Conservation (phyloP, 2,113 vertebrate genomes). For the Fulmarus glacialis region DNA sequence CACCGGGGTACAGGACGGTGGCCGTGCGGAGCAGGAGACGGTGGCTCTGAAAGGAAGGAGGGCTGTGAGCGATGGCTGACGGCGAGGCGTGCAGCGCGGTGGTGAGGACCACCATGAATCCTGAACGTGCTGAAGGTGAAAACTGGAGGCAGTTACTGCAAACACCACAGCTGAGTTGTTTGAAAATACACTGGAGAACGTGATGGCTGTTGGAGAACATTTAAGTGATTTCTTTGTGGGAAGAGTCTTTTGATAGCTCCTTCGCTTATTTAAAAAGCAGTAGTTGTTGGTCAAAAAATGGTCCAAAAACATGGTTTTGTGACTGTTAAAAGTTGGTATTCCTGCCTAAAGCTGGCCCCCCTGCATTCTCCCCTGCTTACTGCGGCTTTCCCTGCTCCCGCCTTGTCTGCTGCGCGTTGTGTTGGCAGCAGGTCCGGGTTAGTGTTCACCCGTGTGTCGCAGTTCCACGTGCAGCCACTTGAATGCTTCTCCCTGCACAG, state of each 20-base stretch:
- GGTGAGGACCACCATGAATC: not conserved
- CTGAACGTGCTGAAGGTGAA: not conserved
- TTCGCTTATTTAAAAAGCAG: not conserved
- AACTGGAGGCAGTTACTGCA: too few species aligned
- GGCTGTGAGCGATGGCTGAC: not conserved
- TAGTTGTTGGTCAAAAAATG: not conserved
- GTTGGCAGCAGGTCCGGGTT: not conserved
- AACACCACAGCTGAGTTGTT: not conserved
- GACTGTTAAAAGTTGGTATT: not conserved
- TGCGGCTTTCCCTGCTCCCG: fast-evolving
- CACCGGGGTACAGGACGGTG: not conserved
- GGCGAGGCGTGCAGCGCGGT: fast-evolving
- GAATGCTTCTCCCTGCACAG: too few species aligned
- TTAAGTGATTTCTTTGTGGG: not conserved
- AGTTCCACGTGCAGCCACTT: fast-evolving
- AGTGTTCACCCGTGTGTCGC: fast-evolving
- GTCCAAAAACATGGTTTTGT: fast-evolving
- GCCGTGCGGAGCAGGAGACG: fast-evolving
- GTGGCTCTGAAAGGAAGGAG: not conserved
- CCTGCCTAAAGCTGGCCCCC: not conserved
- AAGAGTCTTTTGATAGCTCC: not conserved
- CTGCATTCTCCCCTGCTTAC: not conserved
- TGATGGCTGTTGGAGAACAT: not conserved
- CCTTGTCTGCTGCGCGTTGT: fast-evolving
- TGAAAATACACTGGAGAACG: fast-evolving